A percentile compares a stretch with the other conserved stretches of the same genome.
Conservation (phyloP, 2,113 vertebrate genomes). For the Enhydra lutris region DNA sequence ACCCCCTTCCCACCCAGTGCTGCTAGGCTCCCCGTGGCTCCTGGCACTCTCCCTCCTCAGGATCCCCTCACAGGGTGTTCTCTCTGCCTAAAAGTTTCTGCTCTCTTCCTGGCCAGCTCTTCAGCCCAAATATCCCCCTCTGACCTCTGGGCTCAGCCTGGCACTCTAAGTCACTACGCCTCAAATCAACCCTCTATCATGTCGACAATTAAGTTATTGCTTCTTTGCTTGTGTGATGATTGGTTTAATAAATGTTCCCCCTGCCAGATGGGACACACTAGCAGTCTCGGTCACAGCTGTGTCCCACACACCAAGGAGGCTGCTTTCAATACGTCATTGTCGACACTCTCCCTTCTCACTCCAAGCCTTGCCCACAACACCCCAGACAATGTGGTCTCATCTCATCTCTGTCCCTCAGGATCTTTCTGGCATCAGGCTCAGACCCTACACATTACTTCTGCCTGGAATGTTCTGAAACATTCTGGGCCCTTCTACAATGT, state of each 20-base stretch:
- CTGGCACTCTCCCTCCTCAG: accelerated
- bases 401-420: not conserved
- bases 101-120: not conserved
- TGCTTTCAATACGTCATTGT: slow-evolving; percentile 57
- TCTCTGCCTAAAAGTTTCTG: not conserved
- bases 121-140: not conserved
- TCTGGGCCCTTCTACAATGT: not conserved
- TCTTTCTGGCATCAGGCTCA: not conserved
- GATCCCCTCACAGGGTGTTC: not conserved
- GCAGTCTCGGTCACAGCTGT: slow-evolving; percentile 56
- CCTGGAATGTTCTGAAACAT: not conserved
- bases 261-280: slow-evolving; percentile 47
- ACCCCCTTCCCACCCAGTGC: accelerated
- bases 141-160: not conserved
- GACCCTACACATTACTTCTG: not conserved
- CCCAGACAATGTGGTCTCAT: not conserved
- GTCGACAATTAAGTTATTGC: slow-evolving; percentile 63
- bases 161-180: not conserved
- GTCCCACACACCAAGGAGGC: slow-evolving; percentile 55
- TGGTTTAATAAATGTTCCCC: slow-evolving; percentile 71
- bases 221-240: slow-evolving; percentile 69
- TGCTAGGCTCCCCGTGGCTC: not conserved
- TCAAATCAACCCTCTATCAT: slow-evolving; percentile 29
- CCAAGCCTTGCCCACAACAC: not conserved
- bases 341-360: not conserved